Evolutionary conservation across 2,797 vertebrate species (phyloP), one percentile per base, ranked within the genome.

Genomic region (Pantherophis vulpinus): DNA sequence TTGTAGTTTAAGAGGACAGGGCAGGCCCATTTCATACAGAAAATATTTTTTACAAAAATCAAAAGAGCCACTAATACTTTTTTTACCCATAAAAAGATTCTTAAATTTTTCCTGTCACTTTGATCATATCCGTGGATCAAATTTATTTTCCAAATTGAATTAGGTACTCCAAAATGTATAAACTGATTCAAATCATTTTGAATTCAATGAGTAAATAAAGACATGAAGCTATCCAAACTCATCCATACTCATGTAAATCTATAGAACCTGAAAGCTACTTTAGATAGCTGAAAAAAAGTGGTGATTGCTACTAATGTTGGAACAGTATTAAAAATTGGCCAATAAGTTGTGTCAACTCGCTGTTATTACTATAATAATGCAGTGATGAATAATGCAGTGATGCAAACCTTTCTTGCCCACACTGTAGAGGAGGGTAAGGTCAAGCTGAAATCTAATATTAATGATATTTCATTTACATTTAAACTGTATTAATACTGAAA

Each of bases 11-110:
- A 58, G 66, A 86, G 29, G 93, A 51, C 0, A 0, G 92, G 56
- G 74, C 23, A 93, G 86, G 95, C 59, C 12, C 92, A 59, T 90
- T 92, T 63, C 90, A 94, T 58, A 93, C 87, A 94, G 89, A 95
- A 95, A 27, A 37, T 42, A 47, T 14, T 32, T 59, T 25, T n/a
- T n/a, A 47, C 94, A 94, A 27, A 2, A 93, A 91, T 86, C 92
- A 94, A 92, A 86, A 91, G 56, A 60, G 27, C 94, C 90, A 93
- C 51, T 90, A 63, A 86, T 55, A 60, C 37, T n/a, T 5, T 11
- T 10, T 10, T 27, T 10, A 4, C 11, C 61, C 61, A 66, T 66
- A 91, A 88, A 70, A 70, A 12, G 47, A 60, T 61, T 25, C 25
- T 83, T 16, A 61, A 20, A 20, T 9, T 58, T 8, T 59, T 90